Evolutionary conservation across 2,797 vertebrate species (phyloP), one percentile per base, ranked within the genome.

Genomic region (Leucoraja ocellata): DNA sequence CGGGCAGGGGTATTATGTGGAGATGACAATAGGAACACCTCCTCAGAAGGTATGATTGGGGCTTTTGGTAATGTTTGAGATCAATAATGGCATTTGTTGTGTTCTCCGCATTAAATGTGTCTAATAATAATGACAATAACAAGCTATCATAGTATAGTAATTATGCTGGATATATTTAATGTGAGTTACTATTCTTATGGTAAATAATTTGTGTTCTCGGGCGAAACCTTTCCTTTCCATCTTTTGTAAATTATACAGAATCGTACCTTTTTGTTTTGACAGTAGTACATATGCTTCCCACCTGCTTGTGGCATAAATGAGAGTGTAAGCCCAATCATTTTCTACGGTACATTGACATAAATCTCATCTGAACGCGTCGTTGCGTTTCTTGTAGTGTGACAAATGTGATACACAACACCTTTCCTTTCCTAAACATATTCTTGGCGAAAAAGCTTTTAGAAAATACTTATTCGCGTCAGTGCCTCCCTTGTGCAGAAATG

Each of bases 1-100:
- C 0, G 98, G 98, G 0, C 98, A 99, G 94, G 98, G 98, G 6
- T 99, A 99, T 96, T 99, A 99, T 94, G 97, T 99, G 96, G 98
- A 99, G 95, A 99, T 99, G 98, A 97, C 97, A 11, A 97, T 99
- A 94, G 98, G 98, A 83, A 98, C 97, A 93, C 98, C 98, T 78
- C 97, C 98, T 16, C 98, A 99, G 95, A 99, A 98, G 98, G 98
- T 98, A 96, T 96, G 96, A 90, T 25, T 76, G 39, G 10, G 39
- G 28, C 94, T 94, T 54, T 63, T 63, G 90, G 65, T 36, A 16
- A 74, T 11, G 10, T 68, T 32, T 63, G 28, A 28, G 23, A 86
- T 86, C 58, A 63, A 32, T 32, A 61, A 86, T 58, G 2, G 25
- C 7, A 10, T 63, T 23, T 21, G 39, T 78, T 81, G 10, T 65